Percentiles rank a stretch among this genome's conserved stretches.
These are phyloP conservation scores for Leptinotarsa peninsularis DNA, from an alignment of 2,888 invertebrate species.

Conservation along the genomic window DNA sequence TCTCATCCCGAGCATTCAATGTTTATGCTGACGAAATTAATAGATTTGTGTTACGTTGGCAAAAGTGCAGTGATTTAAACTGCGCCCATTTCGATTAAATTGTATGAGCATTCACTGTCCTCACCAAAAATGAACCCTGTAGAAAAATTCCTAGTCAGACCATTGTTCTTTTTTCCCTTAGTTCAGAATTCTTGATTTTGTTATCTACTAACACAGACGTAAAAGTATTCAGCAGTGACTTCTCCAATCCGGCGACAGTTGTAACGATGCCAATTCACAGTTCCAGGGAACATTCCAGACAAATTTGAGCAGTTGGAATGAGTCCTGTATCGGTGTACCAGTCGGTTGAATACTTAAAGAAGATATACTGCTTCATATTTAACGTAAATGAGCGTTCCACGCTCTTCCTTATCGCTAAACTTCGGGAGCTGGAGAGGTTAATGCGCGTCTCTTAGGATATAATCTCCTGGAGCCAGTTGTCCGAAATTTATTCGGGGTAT, in stretches of 20 bases:
- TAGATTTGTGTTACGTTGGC: too few relatives aligned
- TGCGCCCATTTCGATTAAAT: too few relatives aligned
- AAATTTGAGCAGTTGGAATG: background rate
- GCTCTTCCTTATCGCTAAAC: conserved; percentile 2
- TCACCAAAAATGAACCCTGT: too few relatives aligned
- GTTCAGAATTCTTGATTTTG: background rate
- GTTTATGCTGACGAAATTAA: too few relatives aligned
- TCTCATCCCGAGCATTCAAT: too few relatives aligned
- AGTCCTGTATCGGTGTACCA: conserved; percentile 1
- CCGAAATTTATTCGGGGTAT: conserved; percentile 13
- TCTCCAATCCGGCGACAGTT: background rate
- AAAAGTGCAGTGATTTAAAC: too few relatives aligned
- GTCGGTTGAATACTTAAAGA: conserved; percentile 6
- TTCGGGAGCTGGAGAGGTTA: conserved; percentile 1
- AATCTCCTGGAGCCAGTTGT: conserved; percentile 5
- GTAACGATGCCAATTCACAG: background rate
- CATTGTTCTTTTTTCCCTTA: too few relatives aligned
- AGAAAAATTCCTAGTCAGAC: too few relatives aligned
- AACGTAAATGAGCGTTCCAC: conserved; percentile 7
- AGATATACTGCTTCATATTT: conserved; percentile 13
- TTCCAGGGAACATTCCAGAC: background rate
- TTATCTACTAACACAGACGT: background rate
- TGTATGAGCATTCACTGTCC: too few relatives aligned
- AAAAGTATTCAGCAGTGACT: background rate
- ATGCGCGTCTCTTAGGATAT: conserved; percentile 6